Conservation (phyloP, 35 echinoderm and acorn worm genomes). For the Diadema setosum region DNA sequence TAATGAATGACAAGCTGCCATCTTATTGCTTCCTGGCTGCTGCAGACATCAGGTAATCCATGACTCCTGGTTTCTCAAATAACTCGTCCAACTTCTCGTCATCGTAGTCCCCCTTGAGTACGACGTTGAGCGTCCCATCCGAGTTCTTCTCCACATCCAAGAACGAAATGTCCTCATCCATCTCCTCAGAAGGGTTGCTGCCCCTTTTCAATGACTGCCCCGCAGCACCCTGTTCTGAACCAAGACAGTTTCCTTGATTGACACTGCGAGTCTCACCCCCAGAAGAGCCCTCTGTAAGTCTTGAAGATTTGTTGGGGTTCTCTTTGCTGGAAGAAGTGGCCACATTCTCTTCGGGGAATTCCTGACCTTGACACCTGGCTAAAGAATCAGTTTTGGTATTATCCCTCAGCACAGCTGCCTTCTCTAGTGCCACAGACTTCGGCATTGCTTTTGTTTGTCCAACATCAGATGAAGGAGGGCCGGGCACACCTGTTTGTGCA, state of each 20-base stretch:
- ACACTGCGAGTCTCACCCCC: background rate
- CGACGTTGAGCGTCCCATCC: constrained; percentile 62
- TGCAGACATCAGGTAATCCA: constrained; percentile 57
- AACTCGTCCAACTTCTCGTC: constrained; percentile 73
- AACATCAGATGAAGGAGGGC: too few species aligned
- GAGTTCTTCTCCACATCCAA: constrained; percentile 58
- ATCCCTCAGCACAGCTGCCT: too few species aligned
- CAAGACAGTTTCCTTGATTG: background rate
- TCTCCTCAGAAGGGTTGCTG: background rate
- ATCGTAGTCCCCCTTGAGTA: constrained; percentile 63
- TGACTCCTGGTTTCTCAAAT: constrained; percentile 68
- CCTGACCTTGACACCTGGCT: too few species aligned
- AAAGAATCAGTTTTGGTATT: too few species aligned
- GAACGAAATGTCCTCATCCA: constrained; percentile 53
- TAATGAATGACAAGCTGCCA: background rate
- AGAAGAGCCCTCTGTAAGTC: too few species aligned
- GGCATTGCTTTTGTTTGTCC: too few species aligned
- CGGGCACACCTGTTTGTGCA: too few species aligned
- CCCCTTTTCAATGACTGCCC: background rate
- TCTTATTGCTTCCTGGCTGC: constrained; percentile 14
- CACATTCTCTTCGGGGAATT: too few species aligned
- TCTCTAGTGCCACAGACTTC: too few species aligned
- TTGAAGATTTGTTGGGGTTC: too few species aligned
- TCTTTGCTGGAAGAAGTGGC: too few species aligned
- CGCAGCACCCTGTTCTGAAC: background rate